Percentiles rank a stretch among this genome's conserved stretches.
These are phyloP conservation scores for Phrynocephalus guinanensis DNA, from an alignment of 2,797 vertebrate genomes.

Conservation along the genomic window DNA sequence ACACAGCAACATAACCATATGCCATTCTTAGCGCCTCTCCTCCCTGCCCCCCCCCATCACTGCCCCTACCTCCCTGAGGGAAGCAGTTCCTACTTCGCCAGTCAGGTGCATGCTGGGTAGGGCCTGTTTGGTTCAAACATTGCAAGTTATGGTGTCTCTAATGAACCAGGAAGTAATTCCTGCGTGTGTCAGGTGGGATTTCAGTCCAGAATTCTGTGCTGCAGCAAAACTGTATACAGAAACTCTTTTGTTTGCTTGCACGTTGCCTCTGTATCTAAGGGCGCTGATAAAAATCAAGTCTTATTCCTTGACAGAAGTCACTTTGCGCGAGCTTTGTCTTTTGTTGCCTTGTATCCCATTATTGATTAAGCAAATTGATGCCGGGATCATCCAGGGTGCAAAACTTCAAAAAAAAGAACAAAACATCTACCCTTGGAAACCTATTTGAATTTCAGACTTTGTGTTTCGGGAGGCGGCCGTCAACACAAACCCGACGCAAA, in stretches of 20 bases:
- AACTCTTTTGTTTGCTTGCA: background rate
- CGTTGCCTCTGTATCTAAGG: background rate
- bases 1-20: background rate
- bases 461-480: slow-evolving; percentile 78
- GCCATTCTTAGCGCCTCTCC: background rate
- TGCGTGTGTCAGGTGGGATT: slow-evolving; percentile 47
- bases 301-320: background rate
- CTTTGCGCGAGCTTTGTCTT: slow-evolving; percentile 21
- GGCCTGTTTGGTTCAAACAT: slow-evolving; percentile 89
- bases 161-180: slow-evolving; percentile 77
- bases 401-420: slow-evolving; percentile 34
- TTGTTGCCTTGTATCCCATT: slow-evolving; percentile 32
- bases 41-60: too few species aligned
- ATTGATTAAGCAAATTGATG: slow-evolving; percentile 55
- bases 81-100: slow-evolving; percentile 80
- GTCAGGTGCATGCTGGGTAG: slow-evolving; percentile 80
- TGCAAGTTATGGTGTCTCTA: slow-evolving; percentile 82
- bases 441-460: slow-evolving; percentile 50
- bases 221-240: background rate
- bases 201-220: background rate
- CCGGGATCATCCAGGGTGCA: background rate
- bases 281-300: slow-evolving; percentile 3
- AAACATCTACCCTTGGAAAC: slow-evolving; percentile 52
- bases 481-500: slow-evolving; percentile 80
- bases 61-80: background rate